These are phyloP conservation scores for Alectura lathami DNA, from an alignment of 2,113 vertebrate species.

Conservation along the genomic window DNA sequence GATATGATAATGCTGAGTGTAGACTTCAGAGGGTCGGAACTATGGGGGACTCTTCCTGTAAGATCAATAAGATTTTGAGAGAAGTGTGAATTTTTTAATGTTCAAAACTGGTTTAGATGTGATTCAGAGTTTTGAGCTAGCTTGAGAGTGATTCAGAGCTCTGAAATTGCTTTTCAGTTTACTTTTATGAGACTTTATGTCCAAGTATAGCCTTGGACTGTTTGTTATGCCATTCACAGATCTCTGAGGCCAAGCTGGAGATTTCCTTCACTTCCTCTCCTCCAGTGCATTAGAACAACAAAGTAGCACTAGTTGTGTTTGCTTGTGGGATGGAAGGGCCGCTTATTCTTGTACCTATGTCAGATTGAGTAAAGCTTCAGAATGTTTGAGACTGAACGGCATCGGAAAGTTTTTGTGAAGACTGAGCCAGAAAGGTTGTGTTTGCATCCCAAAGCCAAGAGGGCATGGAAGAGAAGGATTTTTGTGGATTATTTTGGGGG, in stretches of 20 bases:
- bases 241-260: background rate
- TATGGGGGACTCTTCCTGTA: background rate
- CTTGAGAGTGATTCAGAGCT: background rate
- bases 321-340: background rate
- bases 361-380: background rate
- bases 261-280: background rate
- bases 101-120: background rate
- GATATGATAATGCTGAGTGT: background rate
- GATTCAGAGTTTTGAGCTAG: background rate
- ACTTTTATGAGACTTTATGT: background rate
- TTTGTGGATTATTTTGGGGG: background rate
- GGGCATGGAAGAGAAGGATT: background rate
- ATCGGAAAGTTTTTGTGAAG: background rate
- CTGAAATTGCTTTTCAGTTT: background rate
- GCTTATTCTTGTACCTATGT: background rate
- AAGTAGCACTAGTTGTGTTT: background rate
- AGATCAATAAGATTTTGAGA: background rate
- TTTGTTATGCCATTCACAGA: background rate
- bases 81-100: background rate
- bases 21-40: background rate
- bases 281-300: background rate
- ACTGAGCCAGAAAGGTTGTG: background rate
- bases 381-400: background rate
- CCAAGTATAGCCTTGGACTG: background rate
- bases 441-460: background rate